phyloP scores from a whole-genome alignment of 2,797 vertebrate genomes.

The Poeciliopsis turneri region DNA sequence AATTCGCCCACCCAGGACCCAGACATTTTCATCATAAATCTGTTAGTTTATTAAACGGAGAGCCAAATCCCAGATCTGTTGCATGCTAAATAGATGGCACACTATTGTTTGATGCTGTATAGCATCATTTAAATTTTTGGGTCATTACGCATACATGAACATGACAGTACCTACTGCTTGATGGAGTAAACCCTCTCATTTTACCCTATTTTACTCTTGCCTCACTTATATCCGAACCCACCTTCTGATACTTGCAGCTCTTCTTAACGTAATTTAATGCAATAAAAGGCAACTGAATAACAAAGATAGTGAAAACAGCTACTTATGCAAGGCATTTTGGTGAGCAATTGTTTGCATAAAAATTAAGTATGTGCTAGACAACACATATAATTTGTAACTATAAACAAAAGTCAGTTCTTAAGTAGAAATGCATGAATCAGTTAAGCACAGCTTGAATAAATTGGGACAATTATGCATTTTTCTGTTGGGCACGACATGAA shows the following conservation, averaged over 20 bases:
- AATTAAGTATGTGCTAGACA: slow-evolving; percentile 13
- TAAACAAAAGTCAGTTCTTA: slow-evolving; percentile 12
- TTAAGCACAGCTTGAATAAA: background rate
- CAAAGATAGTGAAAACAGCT: slow-evolving; percentile 5
- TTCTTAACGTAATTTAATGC: slow-evolving; percentile 11
- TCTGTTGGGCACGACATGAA: background rate
- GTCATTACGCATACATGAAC: background rate
- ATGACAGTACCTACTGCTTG: background rate
- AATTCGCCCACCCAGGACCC: slow-evolving; percentile 57
- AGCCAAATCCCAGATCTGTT: slow-evolving; percentile 19
- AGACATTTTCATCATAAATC: slow-evolving; percentile 48
- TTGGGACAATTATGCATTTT: background rate
- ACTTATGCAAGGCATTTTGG: background rate
- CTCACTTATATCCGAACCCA: slow-evolving; percentile 5
- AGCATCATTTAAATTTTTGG: slow-evolving; percentile 13
- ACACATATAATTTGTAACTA: slow-evolving; percentile 22
- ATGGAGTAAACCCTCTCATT: slow-evolving; percentile 14
- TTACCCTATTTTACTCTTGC: background rate
- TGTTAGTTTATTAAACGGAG: slow-evolving; percentile 40
- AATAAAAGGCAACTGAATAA: slow-evolving; percentile 23
- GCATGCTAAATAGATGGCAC: slow-evolving; percentile 23
- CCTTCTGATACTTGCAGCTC: background rate
- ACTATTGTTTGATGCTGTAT: background rate
- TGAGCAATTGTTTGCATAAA: slow-evolving; percentile 5
- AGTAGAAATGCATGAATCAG: slow-evolving; percentile 18